Conservation (phyloP, 1,140 invertebrate genomes). For the Bombus turneri region DNA sequence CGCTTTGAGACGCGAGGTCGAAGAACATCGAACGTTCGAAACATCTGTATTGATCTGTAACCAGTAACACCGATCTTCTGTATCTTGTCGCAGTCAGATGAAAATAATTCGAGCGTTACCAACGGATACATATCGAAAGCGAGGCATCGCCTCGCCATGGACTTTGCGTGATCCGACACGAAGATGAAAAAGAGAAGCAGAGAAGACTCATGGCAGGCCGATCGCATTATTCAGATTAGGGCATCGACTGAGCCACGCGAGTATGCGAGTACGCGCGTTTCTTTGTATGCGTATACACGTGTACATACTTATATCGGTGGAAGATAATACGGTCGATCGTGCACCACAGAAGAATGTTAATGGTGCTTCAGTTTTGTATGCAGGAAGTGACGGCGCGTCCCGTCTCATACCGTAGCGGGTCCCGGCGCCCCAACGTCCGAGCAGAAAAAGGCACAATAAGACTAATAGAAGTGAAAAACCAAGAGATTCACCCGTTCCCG, state of each 20-base stretch:
- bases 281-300: conserved; percentile 40
- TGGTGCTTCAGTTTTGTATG: conserved; percentile 70
- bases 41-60: not conserved
- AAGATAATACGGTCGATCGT: conserved; percentile 63
- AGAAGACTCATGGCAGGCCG: conserved; percentile 44
- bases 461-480: conserved; percentile 62
- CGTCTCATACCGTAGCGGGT: conserved; percentile 60
- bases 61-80: not conserved
- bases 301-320: conserved; percentile 50
- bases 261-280: conserved; percentile 42
- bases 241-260: conserved; percentile 55
- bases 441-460: conserved; percentile 64
- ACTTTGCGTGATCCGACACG: conserved; percentile 45
- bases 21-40: not conserved
- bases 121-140: conserved; percentile 5
- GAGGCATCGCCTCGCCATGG: conserved; percentile 20
- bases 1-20: not conserved
- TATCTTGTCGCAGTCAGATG: not conserved
- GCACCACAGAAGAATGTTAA: conserved; percentile 69
- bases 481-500: conserved; percentile 62
- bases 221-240: conserved; percentile 62
- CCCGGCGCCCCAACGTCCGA: conserved; percentile 57
- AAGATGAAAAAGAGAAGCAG: conserved; percentile 52
- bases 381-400: conserved; percentile 71
- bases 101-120: conserved; percentile 1